phyloP scores from a whole-genome alignment of 1,140 invertebrate species.

The Nasonia giraulti region DNA sequence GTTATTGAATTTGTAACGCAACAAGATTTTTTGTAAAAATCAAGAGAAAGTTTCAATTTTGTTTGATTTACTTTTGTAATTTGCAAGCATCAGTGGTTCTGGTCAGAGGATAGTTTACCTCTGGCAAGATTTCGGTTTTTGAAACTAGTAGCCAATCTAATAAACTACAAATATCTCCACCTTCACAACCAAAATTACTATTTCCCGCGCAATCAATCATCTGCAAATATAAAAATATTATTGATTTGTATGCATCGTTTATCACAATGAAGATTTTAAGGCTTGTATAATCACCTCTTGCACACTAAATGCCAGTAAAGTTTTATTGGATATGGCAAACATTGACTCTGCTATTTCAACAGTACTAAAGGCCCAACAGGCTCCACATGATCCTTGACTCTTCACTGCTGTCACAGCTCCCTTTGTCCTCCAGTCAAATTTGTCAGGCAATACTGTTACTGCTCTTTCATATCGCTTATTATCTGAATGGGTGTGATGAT shows the following conservation, averaged over 20 bases:
- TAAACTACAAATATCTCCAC: slow-evolving; percentile 88
- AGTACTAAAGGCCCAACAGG: slow-evolving; percentile 91
- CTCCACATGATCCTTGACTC: slow-evolving; percentile 87
- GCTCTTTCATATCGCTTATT: slow-evolving; percentile 59
- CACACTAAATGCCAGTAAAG: slow-evolving; percentile 80
- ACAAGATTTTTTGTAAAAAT: neutral
- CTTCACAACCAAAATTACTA: slow-evolving; percentile 85
- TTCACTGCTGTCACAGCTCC: slow-evolving; percentile 81
- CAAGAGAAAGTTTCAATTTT: slow-evolving; percentile 28
- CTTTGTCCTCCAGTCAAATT: slow-evolving; percentile 79
- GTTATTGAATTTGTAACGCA: neutral
- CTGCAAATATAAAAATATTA: slow-evolving; percentile 65
- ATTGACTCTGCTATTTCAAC: slow-evolving; percentile 86
- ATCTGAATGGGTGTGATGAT: slow-evolving; percentile 58
- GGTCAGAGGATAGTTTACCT: slow-evolving; percentile 81
- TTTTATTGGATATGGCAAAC: slow-evolving; percentile 81
- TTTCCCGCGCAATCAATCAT: slow-evolving; percentile 87
- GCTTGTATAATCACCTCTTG: slow-evolving; percentile 77
- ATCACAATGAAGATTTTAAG: slow-evolving; percentile 30
- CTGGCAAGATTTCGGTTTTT: slow-evolving; percentile 76
- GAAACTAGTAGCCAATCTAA: slow-evolving; percentile 82
- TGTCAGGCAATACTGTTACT: slow-evolving; percentile 58
- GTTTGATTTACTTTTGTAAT: slow-evolving; percentile 67
- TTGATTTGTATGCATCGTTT: neutral
- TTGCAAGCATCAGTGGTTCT: slow-evolving; percentile 78